Percentiles rank a stretch among this genome's conserved stretches.
phyloP scores from a whole-genome alignment of 2,113 vertebrate genomes.

The Notothenia coriiceps region DNA sequence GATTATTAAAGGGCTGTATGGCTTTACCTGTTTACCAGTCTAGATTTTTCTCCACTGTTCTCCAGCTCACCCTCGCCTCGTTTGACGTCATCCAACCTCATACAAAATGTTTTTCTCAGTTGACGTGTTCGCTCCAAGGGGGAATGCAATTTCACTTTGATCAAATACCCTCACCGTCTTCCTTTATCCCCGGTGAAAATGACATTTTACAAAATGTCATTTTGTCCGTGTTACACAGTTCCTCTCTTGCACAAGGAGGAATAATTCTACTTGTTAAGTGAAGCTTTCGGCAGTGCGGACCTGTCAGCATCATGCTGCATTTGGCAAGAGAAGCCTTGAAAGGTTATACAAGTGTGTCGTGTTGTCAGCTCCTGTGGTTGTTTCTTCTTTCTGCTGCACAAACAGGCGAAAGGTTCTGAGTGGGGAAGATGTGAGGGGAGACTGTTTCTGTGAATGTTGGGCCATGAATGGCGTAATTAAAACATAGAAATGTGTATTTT shows the following conservation, averaged over 20 bases:
- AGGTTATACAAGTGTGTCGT: conserved; percentile 68
- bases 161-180: conserved; percentile 64
- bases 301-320: conserved; percentile 55
- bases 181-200: conserved; percentile 66
- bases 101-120: conserved; percentile 51
- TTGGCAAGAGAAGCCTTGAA: conserved; percentile 68
- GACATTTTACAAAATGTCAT: conserved; percentile 77
- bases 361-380: conserved; percentile 58
- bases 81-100: conserved; percentile 73
- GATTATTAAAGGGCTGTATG: conserved; percentile 26
- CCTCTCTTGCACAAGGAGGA: conserved; percentile 52
- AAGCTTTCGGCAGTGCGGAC: conserved; percentile 55
- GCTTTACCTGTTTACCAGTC: conserved; percentile 49
- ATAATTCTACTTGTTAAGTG: conserved; percentile 66
- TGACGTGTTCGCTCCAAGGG: conserved; percentile 58
- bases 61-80: conserved; percentile 26
- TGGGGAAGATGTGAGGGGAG: conserved; percentile 22
- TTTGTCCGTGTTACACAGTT: conserved; percentile 46
- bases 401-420: conserved; percentile 31
- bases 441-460: conserved; percentile 15
- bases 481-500: conserved; percentile 20
- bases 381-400: conserved; percentile 52
- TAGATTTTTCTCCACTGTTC: conserved; percentile 49
- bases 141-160: conserved; percentile 70
- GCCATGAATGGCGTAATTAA: conserved; percentile 7